Percentiles rank a stretch among this genome's conserved stretches.
Conservation (phyloP, 1,140 invertebrate species). For the Bombus waltoni region DNA sequence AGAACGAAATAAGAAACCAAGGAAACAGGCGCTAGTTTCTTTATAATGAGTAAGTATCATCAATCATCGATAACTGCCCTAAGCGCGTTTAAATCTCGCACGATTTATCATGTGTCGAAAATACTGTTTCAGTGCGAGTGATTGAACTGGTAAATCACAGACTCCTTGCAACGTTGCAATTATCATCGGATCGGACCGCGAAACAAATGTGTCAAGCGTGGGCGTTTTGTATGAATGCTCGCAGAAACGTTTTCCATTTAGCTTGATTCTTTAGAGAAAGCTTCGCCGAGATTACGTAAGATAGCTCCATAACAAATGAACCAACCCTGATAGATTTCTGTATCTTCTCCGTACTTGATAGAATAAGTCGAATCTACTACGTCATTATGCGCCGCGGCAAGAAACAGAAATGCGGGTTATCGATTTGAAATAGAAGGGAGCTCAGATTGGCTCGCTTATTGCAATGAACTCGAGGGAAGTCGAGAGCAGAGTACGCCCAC, state of each 20-base stretch:
- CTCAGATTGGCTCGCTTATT: conserved; percentile 48
- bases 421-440: background rate
- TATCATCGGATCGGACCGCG: background rate
- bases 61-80: background rate
- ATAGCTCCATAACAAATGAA: background rate
- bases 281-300: background rate
- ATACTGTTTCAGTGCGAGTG: background rate
- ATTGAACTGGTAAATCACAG: conserved; percentile 16
- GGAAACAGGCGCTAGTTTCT: background rate
- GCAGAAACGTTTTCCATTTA: conserved; percentile 1
- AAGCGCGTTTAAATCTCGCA: background rate
- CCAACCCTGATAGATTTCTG: background rate
- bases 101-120: conserved; percentile 14
- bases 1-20: background rate
- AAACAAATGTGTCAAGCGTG: conserved; percentile 13
- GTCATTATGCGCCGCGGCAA: background rate
- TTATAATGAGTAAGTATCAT: background rate
- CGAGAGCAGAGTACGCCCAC: conserved; percentile 41
- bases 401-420: background rate
- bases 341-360: background rate
- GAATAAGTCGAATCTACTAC: background rate
- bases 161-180: background rate
- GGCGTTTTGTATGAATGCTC: background rate
- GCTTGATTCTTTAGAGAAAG: background rate
- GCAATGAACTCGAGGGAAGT: conserved; percentile 16